Evolutionary conservation across 2,888 invertebrate genomes (phyloP).

Genomic region (Microplitis deprimator): DNA sequence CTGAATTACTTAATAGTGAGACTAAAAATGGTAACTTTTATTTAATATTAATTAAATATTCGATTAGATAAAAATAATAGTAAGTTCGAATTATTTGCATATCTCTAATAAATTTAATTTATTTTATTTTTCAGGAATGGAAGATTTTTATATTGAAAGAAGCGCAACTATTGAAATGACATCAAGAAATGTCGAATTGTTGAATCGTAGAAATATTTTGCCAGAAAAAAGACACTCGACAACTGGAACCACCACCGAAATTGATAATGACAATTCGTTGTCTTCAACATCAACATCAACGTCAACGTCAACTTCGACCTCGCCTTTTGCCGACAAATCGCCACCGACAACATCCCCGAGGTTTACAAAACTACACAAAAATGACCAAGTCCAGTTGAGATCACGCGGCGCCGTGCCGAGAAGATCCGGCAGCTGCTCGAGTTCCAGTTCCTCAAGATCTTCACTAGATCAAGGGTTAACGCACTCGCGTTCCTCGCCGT

Average conservation of each 20-base stretch:
- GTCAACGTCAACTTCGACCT: not conserved
- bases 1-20: conserved; percentile 29
- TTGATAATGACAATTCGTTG: conserved; percentile 41
- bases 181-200: conserved; percentile 66
- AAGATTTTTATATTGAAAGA: conserved; percentile 64
- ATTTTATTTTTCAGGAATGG: conserved; percentile 40
- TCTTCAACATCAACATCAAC: not conserved
- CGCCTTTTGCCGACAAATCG: conserved; percentile 1
- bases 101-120: not conserved
- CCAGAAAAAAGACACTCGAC: conserved; percentile 55
- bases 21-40: conserved; percentile 49
- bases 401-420: conserved; percentile 66
- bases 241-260: conserved; percentile 49
- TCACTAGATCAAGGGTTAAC: conserved; percentile 47
- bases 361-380: conserved; percentile 19
- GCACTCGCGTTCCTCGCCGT: conserved; percentile 41
- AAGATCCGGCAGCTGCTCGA: conserved; percentile 63
- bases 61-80: too few species aligned
- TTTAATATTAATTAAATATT: conserved; percentile 5
- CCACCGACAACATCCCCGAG: conserved; percentile 62
- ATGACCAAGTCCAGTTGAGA: conserved; percentile 54
- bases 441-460: conserved; percentile 60
- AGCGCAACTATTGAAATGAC: conserved; percentile 69
- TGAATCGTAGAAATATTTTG: conserved; percentile 63
- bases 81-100: conserved; percentile 25